A percentile compares a stretch with the other conserved stretches of the same genome.
Conservation (phyloP, 2,888 invertebrate genomes). For the Lycaena phlaeas region DNA sequence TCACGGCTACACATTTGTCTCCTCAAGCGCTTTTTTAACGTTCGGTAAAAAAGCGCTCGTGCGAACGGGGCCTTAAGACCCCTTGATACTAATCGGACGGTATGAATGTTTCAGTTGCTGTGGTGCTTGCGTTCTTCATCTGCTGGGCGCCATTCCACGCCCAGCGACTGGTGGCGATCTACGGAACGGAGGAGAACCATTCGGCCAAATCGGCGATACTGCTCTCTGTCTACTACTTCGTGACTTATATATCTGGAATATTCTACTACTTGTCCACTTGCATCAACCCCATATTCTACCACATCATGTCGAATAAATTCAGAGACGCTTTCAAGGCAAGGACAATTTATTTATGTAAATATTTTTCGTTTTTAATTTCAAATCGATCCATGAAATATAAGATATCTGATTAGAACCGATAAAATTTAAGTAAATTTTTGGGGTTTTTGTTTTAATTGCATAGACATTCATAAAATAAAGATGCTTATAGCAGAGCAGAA, state of each 20-base stretch:
- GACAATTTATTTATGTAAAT: not conserved
- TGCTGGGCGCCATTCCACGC: slow-evolving; percentile 97
- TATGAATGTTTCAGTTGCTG: slow-evolving; percentile 79
- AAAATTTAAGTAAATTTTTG: no score
- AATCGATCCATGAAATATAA: no score
- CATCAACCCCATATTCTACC: slow-evolving; percentile 93
- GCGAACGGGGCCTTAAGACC: no score
- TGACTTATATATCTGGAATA: slow-evolving; percentile 89
- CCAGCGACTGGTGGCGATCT: slow-evolving; percentile 87
- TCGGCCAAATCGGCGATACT: slow-evolving; percentile 52
- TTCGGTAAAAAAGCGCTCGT: no score
- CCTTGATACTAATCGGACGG: no score
- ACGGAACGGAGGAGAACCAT: slow-evolving; percentile 71
- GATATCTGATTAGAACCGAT: no score
- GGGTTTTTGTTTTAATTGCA: no score
- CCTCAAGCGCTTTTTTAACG: no score
- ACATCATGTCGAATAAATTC: slow-evolving; percentile 96
- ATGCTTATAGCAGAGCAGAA: no score
- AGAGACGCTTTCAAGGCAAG: slow-evolving; percentile 91
- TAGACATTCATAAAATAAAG: no score
- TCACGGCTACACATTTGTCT: no score
- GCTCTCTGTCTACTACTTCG: slow-evolving; percentile 75
- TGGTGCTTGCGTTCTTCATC: slow-evolving; percentile 91
- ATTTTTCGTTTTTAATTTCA: not conserved
- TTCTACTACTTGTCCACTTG: slow-evolving; percentile 94